Base-by-base conservation (phyloP, 2,113 vertebrate species). In the Leucoraja erinaceus region DNA sequence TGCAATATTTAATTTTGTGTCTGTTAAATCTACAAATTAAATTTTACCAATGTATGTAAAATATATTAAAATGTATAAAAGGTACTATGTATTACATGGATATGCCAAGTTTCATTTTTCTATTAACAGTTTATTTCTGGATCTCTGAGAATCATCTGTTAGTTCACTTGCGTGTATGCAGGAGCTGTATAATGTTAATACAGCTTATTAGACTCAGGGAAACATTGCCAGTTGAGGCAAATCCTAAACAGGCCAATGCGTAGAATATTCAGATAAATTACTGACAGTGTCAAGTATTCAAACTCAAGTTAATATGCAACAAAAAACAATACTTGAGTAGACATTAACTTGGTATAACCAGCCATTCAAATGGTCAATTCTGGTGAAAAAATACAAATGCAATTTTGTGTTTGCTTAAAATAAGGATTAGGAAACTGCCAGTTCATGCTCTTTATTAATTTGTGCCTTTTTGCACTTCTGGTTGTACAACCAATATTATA, bases 401-500 rank as follows among this genome's bases (percentile, higher is more conserved):
- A 91, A 66, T 90, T 90, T 88, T 66, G 9, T 31, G 25, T 86
- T 68, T 90, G 22, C 18, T 33, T 14, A 18, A 31, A 20, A 66
- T 66, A 25, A 63, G 12, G n/a, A 16, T 31, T 90, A 38, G 38
- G 28, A 31, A 54, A 3, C 33, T 12, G 66, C 25, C 90, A 91
- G 22, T 74, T 72, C 18, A 74, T 74, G 66, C 33, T 86, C 81
- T 86, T 61, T 86, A 61, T 84, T 59, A 59, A 84, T 84, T 59
- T 84, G 0, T 10, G 1, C 10, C 0, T 68, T 68, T 68, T 68
- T 68, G 6, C 10, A 10, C 16, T 68, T 68, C 66, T 72, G 70
- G 14, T 28, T n/a, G 14, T 88, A n/a, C 28, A 88, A 31, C 63
- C 59, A 66, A 74, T 93, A 90, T 93, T 28, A 70, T 93, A 25